These are phyloP conservation scores for Collichthys lucidus DNA, from an alignment of 2,113 vertebrate genomes.

Conservation along the genomic window DNA sequence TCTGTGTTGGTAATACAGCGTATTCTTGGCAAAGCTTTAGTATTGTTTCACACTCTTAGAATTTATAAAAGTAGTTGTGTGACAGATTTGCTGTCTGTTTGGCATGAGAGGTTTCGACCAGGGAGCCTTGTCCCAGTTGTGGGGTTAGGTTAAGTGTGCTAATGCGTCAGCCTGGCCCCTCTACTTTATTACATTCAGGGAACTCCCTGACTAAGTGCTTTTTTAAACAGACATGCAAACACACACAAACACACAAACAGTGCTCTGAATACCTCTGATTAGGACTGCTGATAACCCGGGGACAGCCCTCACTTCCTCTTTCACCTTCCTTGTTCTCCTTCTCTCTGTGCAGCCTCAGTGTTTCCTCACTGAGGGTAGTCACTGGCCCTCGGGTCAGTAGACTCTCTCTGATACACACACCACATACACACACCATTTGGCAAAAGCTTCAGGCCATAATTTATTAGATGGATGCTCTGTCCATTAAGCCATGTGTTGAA, in stretches of 20 bases:
- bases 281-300: constrained; percentile 57
- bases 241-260: not conserved
- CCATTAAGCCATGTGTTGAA: constrained; percentile 64
- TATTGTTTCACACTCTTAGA: not conserved
- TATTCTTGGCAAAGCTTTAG: not conserved
- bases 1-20: not conserved
- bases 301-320: constrained; percentile 41
- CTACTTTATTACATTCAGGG: constrained; percentile 51
- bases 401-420: constrained; percentile 17
- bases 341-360: constrained; percentile 33
- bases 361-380: constrained; percentile 28
- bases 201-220: constrained; percentile 60
- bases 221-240: constrained; percentile 39
- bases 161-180: constrained; percentile 31
- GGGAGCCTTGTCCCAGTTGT: not conserved
- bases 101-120: not conserved
- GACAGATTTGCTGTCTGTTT: not conserved
- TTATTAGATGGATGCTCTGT: constrained; percentile 49
- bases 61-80: constrained; percentile 1
- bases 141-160: constrained; percentile 14
- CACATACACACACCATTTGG: constrained; percentile 30
- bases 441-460: constrained; percentile 33
- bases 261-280: constrained; percentile 55
- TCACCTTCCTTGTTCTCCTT: not conserved
- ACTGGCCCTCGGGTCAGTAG: constrained; percentile 31